Conservation (phyloP, 2,888 invertebrate species). For the Zygothrica quintamaculata region DNA sequence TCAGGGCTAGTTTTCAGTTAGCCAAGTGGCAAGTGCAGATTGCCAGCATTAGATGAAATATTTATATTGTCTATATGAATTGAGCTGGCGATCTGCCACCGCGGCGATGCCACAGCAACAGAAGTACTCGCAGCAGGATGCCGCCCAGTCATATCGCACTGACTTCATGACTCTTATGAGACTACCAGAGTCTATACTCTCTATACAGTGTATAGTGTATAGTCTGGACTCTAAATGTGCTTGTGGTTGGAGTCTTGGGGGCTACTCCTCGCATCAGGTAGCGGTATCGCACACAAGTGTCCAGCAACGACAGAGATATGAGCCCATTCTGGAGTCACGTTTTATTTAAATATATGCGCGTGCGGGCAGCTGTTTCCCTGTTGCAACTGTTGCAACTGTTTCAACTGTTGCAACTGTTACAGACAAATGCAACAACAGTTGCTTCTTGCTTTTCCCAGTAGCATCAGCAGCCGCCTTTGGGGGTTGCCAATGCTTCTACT, state of each 20-base stretch:
- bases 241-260: conserved; percentile 4
- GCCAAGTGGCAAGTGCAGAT: conserved; percentile 81
- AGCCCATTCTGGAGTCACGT: conserved; percentile 77
- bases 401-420: conserved; percentile 15
- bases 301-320: conserved; percentile 79
- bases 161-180: background rate
- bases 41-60: conserved; percentile 82
- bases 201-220: too few relatives aligned
- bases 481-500: conserved; percentile 63
- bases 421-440: too few relatives aligned
- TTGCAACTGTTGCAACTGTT: conserved; percentile 17
- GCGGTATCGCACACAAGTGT: conserved; percentile 82
- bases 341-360: conserved; percentile 82
- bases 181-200: too few relatives aligned
- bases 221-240: conserved; percentile 11
- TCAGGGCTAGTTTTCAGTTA: conserved; percentile 28
- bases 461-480: conserved; percentile 28
- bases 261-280: conserved; percentile 66
- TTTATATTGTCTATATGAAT: conserved; percentile 82
- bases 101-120: conserved; percentile 47
- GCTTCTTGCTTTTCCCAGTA: conserved; percentile 18
- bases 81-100: conserved; percentile 67
- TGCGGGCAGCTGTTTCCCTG: conserved; percentile 71
- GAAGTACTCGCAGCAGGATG: conserved; percentile 74
- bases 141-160: conserved; percentile 60